Evolutionary conservation across 2,888 invertebrate species (phyloP).

Genomic region (Drosophila kambysellisi): DNA sequence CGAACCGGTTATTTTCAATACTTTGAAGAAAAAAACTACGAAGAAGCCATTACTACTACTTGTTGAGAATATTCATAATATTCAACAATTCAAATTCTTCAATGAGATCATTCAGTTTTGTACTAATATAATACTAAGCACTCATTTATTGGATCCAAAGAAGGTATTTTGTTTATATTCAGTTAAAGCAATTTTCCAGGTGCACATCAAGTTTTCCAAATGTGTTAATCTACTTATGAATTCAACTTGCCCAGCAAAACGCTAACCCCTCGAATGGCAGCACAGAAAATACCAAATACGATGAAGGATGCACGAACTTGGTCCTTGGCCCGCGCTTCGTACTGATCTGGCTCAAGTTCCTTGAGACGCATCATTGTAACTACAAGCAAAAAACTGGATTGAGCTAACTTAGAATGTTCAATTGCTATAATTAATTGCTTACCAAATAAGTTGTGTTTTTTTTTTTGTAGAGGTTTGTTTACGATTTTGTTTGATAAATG

Average conservation of each 20-base stretch:
- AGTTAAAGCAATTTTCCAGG: background rate
- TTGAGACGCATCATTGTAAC: slow-evolving; percentile 56
- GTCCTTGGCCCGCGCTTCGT: slow-evolving; percentile 39
- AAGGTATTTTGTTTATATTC: background rate
- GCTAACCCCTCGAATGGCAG: slow-evolving; percentile 50
- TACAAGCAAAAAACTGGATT: slow-evolving; percentile 3
- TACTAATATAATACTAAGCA: background rate
- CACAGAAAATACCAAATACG: slow-evolving; percentile 55
- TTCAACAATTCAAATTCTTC: background rate
- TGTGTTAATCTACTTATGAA: background rate
- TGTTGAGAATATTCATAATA: background rate
- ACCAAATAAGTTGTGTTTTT: slow-evolving; percentile 12
- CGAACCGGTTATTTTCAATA: background rate
- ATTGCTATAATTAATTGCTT: background rate
- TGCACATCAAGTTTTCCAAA: background rate
- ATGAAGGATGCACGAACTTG: slow-evolving; percentile 58
- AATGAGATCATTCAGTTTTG: background rate
- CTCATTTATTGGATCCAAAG: background rate
- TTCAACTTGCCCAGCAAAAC: slow-evolving; percentile 38
- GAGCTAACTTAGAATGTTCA: background rate
- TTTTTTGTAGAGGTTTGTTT: background rate
- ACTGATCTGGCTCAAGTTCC: slow-evolving; percentile 25
- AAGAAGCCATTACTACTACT: background rate
- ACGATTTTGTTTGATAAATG: slow-evolving; percentile 2
- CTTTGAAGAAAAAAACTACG: too few species aligned